These are phyloP conservation scores for Polypterus senegalus DNA, from an alignment of 2,113 vertebrate genomes.

Conservation along the genomic window DNA sequence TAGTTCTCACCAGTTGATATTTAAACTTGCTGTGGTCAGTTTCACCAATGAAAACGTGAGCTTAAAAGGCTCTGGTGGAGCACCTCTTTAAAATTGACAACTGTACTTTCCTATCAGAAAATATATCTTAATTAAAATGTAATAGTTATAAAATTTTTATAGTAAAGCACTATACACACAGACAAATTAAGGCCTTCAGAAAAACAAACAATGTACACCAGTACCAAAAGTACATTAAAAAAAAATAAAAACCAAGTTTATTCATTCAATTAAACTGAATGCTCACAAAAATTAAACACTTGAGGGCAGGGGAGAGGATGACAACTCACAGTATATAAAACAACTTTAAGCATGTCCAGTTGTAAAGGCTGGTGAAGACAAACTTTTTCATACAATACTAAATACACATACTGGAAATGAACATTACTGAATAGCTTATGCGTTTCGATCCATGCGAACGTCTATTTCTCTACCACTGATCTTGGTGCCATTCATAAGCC, in stretches of 20 bases:
- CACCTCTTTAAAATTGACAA: no score
- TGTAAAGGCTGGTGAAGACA: constrained; percentile 62
- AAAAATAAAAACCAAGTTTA: constrained; percentile 84
- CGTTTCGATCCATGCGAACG: constrained; percentile 88
- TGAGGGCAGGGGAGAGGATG: constrained; percentile 26
- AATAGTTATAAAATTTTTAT: no score
- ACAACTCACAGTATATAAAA: constrained; percentile 63
- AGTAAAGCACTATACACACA: no score
- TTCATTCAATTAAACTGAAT: constrained; percentile 85
- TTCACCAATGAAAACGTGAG: no score
- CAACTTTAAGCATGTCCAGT: constrained; percentile 42
- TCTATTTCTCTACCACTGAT: constrained; percentile 96
- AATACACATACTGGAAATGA: constrained; percentile 62
- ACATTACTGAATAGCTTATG: constrained; percentile 52
- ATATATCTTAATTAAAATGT: no score
- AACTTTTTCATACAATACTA: constrained; percentile 45
- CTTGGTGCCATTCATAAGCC: constrained; percentile 96
- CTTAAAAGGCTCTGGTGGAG: no score
- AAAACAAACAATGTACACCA: no score
- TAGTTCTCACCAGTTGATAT: no score
- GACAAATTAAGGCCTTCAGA: no score
- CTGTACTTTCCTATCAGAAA: no score
- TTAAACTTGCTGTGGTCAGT: no score
- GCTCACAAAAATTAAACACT: constrained; percentile 58
- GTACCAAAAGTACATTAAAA: constrained; percentile 8